A percentile compares a stretch with the other conserved stretches of the same genome.
Conservation (phyloP, 2,888 invertebrate genomes). For the Halocaridina rubra region DNA sequence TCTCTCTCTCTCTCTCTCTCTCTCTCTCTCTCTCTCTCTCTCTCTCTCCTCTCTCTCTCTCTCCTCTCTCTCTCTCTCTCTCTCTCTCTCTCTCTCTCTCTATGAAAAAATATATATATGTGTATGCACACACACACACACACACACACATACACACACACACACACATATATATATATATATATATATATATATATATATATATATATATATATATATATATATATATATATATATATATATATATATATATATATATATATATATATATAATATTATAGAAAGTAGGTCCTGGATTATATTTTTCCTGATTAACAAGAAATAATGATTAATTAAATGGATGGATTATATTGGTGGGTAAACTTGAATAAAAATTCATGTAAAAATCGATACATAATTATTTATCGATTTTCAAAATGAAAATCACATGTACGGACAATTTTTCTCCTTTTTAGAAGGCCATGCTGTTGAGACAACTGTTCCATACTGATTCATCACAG, state of each 20-base stretch:
- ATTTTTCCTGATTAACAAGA: no score
- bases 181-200: conserved; percentile 5
- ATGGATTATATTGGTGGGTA: no score
- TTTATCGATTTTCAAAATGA: no score
- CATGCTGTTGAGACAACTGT: no score
- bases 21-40: neutral
- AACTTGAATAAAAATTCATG: no score
- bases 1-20: neutral
- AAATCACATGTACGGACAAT: no score
- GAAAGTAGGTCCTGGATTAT: neutral
- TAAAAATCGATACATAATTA: no score
- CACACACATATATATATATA: neutral
- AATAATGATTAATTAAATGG: no score
- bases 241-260: conserved; percentile 5
- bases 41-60: neutral
- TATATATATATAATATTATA: neutral
- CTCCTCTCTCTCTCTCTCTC: neutral
- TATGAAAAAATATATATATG: no score
- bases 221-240: neutral
- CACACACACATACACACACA: neutral
- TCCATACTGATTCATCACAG: no score
- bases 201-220: conserved; percentile 2
- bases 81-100: neutral
- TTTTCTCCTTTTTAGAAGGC: no score
- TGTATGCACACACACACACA: conserved; percentile 9